Conservation (phyloP, 2,888 invertebrate species). For the Pseudeuparius sepicola region DNA sequence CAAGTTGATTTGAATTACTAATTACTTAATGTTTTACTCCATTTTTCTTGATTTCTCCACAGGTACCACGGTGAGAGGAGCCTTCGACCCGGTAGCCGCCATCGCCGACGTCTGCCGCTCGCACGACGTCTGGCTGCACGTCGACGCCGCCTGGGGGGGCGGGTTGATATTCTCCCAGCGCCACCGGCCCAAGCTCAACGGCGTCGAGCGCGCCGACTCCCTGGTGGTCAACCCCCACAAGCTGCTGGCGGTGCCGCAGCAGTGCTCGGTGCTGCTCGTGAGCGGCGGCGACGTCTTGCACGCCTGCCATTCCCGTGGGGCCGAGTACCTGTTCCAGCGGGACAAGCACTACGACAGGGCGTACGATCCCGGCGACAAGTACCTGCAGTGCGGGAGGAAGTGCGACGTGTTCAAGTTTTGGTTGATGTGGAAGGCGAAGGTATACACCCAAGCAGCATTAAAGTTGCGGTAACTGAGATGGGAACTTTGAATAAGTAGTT, state of each 20-base stretch:
- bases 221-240: conserved; percentile 54
- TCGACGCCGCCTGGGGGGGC: conserved; percentile 53
- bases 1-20: too few relatives aligned
- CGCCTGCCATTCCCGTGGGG: conserved; percentile 41
- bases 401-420: conserved; percentile 63
- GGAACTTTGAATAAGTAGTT: too few relatives aligned
- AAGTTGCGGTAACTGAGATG: too few relatives aligned
- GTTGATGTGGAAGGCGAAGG: conserved; percentile 62
- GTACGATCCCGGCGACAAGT: conserved; percentile 48
- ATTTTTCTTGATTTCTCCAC: conserved; percentile 8
- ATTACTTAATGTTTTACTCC: too few relatives aligned
- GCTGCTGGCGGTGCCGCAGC: conserved; percentile 48
- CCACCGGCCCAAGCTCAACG: conserved; percentile 41
- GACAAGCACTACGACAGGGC: conserved; percentile 45
- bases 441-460: too few relatives aligned
- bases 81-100: conserved; percentile 87
- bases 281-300: conserved; percentile 37
- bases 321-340: conserved; percentile 47
- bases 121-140: conserved; percentile 90
- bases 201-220: conserved; percentile 48
- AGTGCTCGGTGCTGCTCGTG: conserved; percentile 44
- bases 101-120: conserved; percentile 94
- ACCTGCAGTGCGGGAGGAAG: conserved; percentile 59
- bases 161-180: conserved; percentile 46
- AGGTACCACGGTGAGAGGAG: conserved; percentile 90